Conservation (phyloP, 2,888 invertebrate species). For the Catocala fraxini region DNA sequence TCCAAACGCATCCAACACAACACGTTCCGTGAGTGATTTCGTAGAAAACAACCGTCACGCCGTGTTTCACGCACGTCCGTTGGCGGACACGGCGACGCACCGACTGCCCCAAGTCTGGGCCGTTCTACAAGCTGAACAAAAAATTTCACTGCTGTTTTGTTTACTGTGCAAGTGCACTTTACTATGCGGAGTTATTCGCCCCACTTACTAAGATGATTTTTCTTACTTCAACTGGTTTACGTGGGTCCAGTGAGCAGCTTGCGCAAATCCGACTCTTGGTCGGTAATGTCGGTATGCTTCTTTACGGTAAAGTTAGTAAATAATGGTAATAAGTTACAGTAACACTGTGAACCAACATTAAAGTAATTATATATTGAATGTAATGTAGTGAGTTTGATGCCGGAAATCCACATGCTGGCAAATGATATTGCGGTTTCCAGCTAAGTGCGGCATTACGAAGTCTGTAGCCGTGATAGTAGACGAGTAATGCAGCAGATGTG, state of each 20-base stretch:
- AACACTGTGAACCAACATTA: no score
- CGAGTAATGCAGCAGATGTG: no score
- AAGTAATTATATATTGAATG: no score
- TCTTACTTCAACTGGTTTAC: slow-evolving; percentile 12
- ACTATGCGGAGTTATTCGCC: slow-evolving; percentile 11
- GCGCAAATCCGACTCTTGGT: not conserved
- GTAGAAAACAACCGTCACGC: slow-evolving; percentile 31
- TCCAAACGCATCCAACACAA: slow-evolving; percentile 46
- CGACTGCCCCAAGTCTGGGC: slow-evolving; percentile 38
- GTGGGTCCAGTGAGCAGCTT: not conserved
- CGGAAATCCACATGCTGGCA: no score
- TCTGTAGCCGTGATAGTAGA: no score
- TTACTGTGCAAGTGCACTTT: slow-evolving; percentile 33
- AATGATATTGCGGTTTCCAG: no score
- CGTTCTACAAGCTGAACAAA: slow-evolving; percentile 24
- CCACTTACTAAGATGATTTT: slow-evolving; percentile 25
- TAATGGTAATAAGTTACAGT: no score
- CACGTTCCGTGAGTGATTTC: slow-evolving; percentile 42
- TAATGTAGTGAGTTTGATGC: no score
- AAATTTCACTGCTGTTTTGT: slow-evolving; percentile 45
- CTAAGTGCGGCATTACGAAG: no score
- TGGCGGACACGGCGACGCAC: slow-evolving; percentile 37
- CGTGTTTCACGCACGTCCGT: slow-evolving; percentile 32
- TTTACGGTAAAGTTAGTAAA: no score
- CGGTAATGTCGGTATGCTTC: no score